These are phyloP conservation scores for Metridium senile DNA, from an alignment of 92 coral and sea anemone genomes.

Conservation along the genomic window DNA sequence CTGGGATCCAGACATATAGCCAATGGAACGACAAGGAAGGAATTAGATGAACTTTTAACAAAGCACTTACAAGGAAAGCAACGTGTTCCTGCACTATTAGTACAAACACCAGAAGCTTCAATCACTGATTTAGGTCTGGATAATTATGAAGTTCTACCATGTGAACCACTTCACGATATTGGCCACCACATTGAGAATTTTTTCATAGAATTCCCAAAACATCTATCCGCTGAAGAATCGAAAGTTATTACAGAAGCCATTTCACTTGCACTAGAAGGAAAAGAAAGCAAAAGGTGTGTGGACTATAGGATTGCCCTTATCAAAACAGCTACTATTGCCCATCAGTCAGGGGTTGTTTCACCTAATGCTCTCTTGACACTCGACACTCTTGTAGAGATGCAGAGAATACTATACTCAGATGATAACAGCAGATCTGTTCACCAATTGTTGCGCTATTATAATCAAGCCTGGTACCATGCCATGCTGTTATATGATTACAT, in stretches of 20 bases:
- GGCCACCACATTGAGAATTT: conserved; percentile 55
- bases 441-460: conserved; percentile 54
- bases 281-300: conserved; percentile 41
- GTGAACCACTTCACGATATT: conserved; percentile 27
- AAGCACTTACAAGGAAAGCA: conserved; percentile 28
- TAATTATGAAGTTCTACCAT: conserved; percentile 51
- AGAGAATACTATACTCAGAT: conserved; percentile 42
- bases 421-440: conserved; percentile 50
- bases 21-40: conserved; percentile 35
- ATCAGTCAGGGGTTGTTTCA: conserved; percentile 17
- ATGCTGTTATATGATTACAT: conserved; percentile 34
- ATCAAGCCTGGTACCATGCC: conserved; percentile 60
- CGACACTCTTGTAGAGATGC: conserved; percentile 43
- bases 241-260: conserved; percentile 24
- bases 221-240: conserved; percentile 13
- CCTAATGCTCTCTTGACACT: conserved; percentile 12
- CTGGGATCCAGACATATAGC: conserved; percentile 25
- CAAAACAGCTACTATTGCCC: conserved; percentile 27
- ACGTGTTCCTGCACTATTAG: conserved; percentile 53
- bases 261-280: conserved; percentile 23
- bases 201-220: conserved; percentile 34
- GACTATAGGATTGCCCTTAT: conserved; percentile 31
- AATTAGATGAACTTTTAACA: conserved; percentile 20
- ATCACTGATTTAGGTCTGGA: conserved; percentile 19
- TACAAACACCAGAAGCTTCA: conserved; percentile 24